Base-by-base conservation (phyloP, 2,888 invertebrate genomes). In the Rhopalosiphum nymphaeae region DNA sequence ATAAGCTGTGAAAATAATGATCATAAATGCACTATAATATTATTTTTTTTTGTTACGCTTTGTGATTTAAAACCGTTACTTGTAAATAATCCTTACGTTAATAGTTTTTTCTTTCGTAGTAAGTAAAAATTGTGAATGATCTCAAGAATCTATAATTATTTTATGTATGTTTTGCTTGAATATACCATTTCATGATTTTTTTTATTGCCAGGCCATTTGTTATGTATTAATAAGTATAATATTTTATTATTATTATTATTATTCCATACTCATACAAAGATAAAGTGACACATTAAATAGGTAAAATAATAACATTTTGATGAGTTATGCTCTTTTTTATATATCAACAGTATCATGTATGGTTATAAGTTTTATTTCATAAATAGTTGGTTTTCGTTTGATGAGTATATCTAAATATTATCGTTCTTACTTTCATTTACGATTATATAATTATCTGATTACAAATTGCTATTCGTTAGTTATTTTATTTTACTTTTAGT, bases 291-390 rank as follows among this genome's bases (percentile, higher is more conserved):
- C 16, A 46, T 49, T 61, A n/a, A n/a, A 46, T 57, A 42, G 5
- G 21, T 86, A 87, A 49, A 91, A 92, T 92, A 87, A 89, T 87
- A 87, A 61, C 67, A 67, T 49, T 11, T 26, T 29, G 49, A 87
- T n/a, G 86, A 61, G 49, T 67, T 92, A 49, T 36, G 29, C n/a
- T 1, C 87, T 36, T 87, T 87, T 49, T 67, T 36, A 49, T 9
- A 57, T 21, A 36, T 78, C 21, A 78, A 21, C 78, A 25, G 36
- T 78, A 26, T 85, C n/a, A 16, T 86, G n/a, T 36, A 85, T 21
- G 25, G 42, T 61, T 26, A 36, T 36, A 26, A 25, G n/a, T 56
- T 57, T 25, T n/a, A 86, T 91, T 78, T 29, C 29, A 87, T 87
- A n/a, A 42, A 46, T n/a, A 49, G 9, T 49, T 46, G 42, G 42